Base-by-base conservation (phyloP, 2,888 invertebrate genomes). In the Spicauda simplicius region DNA sequence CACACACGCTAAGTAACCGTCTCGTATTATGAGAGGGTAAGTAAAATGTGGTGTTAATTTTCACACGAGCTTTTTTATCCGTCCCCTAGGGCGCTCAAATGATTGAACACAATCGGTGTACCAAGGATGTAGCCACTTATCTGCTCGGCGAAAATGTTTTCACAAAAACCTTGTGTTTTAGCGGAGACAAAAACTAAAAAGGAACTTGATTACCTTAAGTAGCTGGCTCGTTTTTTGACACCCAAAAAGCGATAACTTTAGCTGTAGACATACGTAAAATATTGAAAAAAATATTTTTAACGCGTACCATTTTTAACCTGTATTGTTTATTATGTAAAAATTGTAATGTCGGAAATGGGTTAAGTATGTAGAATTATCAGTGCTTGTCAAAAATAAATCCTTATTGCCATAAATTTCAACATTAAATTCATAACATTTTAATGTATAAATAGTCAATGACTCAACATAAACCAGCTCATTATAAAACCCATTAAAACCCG, bases 101-200 rank as follows among this genome's bases (percentile, higher is more conserved):
- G 85, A 90, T 90, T 88, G 83, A 87, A 86, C 79, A 82, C 84
- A 82, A 81, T 77, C 79, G 76, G 77, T 73, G 74, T 69, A 60
- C 65, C 75, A 73, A 79, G 81, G 82, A 82, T 85, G 84, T 60
- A 61, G 56, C 61, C 69, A 70, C 70, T 70, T 63, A 61, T 52
- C 56, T 12, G 37, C 66, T 56, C 69, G 73, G 70, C 52, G 48
- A 65, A 65, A 65, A 65, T 60, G 59, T 54, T 65, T 65, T 65
- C 59, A 59, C 65, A 65, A 65, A 65, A 58, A 25, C 45, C 54
- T n/a, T 41, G 54, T 65, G 65, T 65, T 65, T 59, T 65, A 59
- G 65, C 65, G 54, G 52, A 57, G 54, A 54, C 54, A 60, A 65
- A 65, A 19, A 20, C 19, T 54, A 54, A 50, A 45, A 48, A 25